A percentile compares a stretch with the other conserved stretches of the same genome.
These are phyloP conservation scores for Spea multiplicata DNA, from an alignment of 2,113 vertebrate genomes.

Conservation along the genomic window DNA sequence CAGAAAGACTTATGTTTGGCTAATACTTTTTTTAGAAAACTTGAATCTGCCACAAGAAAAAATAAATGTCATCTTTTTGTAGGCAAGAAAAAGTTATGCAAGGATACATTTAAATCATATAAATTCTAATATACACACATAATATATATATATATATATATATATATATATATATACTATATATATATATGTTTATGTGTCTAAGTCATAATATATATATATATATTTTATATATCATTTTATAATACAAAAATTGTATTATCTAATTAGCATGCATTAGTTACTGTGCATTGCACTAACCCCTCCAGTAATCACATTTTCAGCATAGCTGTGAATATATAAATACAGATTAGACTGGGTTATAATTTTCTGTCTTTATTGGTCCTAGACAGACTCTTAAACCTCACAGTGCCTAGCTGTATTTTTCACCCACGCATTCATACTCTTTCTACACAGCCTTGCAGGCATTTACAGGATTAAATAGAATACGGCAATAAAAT, in stretches of 20 bases:
- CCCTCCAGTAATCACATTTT: background rate
- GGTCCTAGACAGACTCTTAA: conserved; percentile 7
- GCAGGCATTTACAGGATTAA: too few species aligned
- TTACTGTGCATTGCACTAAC: conserved; percentile 17
- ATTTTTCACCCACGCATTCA: background rate
- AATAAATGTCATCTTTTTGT: conserved; percentile 5
- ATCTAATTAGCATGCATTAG: too few species aligned
- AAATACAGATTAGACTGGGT: conserved; percentile 28
- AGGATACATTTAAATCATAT: background rate
- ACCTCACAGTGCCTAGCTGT: conserved; percentile 15
- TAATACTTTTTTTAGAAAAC: too few species aligned
- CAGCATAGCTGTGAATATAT: conserved; percentile 4
- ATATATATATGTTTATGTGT: too few species aligned
- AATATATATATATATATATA: too few species aligned
- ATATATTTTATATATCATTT: too few species aligned
- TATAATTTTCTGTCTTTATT: conserved; percentile 31
- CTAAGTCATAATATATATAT: too few species aligned
- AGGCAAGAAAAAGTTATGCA: background rate
- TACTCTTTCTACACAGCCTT: too few species aligned
- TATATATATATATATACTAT: too few species aligned
- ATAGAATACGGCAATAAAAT: too few species aligned
- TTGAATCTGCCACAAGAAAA: background rate
- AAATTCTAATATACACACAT: too few species aligned
- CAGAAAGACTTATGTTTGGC: background rate
- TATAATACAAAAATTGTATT: too few species aligned